phyloP scores from a whole-genome alignment of 2,888 invertebrate genomes.

The Philonicus albiceps region DNA sequence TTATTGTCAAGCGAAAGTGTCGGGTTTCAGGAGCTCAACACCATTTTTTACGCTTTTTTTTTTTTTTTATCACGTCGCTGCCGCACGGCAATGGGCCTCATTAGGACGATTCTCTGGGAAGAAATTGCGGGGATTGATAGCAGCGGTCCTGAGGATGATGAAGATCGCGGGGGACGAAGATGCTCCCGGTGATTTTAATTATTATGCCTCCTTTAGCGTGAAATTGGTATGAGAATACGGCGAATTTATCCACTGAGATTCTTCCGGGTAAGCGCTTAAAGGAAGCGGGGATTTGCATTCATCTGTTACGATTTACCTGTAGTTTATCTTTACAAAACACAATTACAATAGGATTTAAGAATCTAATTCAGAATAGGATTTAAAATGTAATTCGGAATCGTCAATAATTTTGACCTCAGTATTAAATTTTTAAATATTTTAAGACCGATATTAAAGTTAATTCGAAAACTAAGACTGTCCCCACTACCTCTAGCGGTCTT shows the following conservation, averaged over 20 bases:
- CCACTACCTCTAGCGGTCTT: too few relatives aligned
- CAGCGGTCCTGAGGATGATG: background rate
- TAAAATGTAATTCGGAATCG: too few relatives aligned
- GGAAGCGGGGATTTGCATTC: too few relatives aligned
- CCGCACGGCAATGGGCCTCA: background rate
- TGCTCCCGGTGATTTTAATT: background rate
- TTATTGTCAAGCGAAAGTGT: constrained; percentile 28
- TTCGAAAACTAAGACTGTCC: too few relatives aligned
- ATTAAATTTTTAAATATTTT: too few relatives aligned
- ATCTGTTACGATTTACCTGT: too few relatives aligned
- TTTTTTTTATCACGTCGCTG: background rate
- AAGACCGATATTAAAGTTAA: too few relatives aligned
- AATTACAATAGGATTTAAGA: too few relatives aligned
- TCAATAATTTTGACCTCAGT: too few relatives aligned
- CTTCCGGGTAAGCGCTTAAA: too few relatives aligned
- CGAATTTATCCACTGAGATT: background rate
- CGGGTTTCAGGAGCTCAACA: background rate
- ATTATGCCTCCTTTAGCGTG: background rate
- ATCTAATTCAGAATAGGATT: too few relatives aligned
- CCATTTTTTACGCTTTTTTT: background rate
- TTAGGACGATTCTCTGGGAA: background rate
- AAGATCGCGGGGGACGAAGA: background rate
- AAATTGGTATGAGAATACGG: background rate
- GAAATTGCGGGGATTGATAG: background rate
- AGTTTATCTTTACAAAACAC: too few relatives aligned